Percentiles rank a stretch among this genome's conserved stretches.
These are phyloP conservation scores for Hipparchia sbordonii DNA, from an alignment of 2,888 invertebrate species.

Conservation along the genomic window DNA sequence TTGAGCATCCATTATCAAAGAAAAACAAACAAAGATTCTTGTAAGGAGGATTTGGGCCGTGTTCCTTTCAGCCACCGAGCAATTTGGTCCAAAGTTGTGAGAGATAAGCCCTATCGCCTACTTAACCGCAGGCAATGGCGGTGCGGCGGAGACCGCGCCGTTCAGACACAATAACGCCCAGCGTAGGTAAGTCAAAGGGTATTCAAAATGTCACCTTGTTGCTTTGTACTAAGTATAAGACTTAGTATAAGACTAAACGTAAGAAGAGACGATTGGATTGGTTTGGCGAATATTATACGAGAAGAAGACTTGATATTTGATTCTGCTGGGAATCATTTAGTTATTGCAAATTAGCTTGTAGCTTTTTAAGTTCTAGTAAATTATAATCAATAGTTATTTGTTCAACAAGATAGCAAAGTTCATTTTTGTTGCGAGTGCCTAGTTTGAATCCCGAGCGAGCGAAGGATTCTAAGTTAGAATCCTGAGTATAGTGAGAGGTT, in stretches of 20 bases:
- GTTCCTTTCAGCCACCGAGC: conserved; percentile 38
- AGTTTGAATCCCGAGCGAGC: too few species aligned
- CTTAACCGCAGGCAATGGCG: conserved; percentile 43
- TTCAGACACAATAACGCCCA: conserved; percentile 43
- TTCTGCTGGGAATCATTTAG: too few species aligned
- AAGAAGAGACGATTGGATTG: not conserved
- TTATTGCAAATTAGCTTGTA: too few species aligned
- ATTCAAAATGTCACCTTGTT: conserved; percentile 30
- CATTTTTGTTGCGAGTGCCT: too few species aligned
- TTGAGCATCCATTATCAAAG: not conserved
- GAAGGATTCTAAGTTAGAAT: too few species aligned
- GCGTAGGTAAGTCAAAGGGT: conserved; percentile 37
- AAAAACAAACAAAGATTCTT: conserved; percentile 13
- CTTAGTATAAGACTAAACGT: not conserved
- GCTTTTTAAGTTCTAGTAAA: too few species aligned
- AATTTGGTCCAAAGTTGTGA: conserved; percentile 42
- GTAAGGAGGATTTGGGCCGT: conserved; percentile 26
- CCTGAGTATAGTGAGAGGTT: too few species aligned
- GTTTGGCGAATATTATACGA: not conserved
- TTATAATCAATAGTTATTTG: too few species aligned
- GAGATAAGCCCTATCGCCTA: conserved; percentile 45
- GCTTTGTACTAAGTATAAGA: not conserved
- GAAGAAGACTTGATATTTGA: too few species aligned
- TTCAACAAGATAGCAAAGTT: too few species aligned
- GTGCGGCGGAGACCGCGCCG: conserved; percentile 26